Evolutionary conservation across 2,888 invertebrate species (phyloP), one percentile per base, ranked within the genome.

Genomic region (Sepiola atlantica): DNA sequence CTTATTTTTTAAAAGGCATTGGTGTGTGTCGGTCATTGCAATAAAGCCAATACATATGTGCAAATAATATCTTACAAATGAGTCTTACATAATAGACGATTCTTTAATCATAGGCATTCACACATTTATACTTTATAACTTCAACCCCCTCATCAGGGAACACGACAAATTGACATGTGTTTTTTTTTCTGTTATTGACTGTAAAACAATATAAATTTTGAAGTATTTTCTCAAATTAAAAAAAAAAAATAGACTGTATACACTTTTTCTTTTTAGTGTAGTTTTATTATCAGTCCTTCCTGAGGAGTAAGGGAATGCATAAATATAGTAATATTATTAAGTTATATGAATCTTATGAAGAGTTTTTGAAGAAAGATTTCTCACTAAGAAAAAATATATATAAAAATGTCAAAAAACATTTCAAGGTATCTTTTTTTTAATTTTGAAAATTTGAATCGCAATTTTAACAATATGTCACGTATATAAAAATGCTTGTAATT

Each of bases 121-220:
- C 24, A 28, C 61, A 28, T 61, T 61, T 77, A 77, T 77, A 77
- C 77, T 77, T 77, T 32, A 61, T 18, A 28, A n/a, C 77, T 77
- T n/a, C 24, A 57, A 45, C 45, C 45, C 57, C 24, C 57, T 24
- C 57, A 61, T n/a, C n/a, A 77, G 14, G 16, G 77, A 77, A 77
- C 77, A 32, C 24, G 10, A 28, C 61, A 61, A 77, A 4, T n/a
- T 16, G 16, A n/a, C 10, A 16, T 77, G 45, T 45, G 2, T 45
- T 45, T 45, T 45, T 4, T 32, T 77, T 77, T 77, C 18, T 77
- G n/a, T 77, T 77, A 77, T 77, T 77, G 77, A 77, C 77, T 77
- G 77, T 77, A 77, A 77, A 77, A 77, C 77, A n/a, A 77, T 77
- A 77, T 77, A 77, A n/a, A n/a, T n/a, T 77, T 77, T 77, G 77